These are phyloP conservation scores for Conistra vaccinii DNA, from an alignment of 2,888 invertebrate genomes.

Conservation along the genomic window DNA sequence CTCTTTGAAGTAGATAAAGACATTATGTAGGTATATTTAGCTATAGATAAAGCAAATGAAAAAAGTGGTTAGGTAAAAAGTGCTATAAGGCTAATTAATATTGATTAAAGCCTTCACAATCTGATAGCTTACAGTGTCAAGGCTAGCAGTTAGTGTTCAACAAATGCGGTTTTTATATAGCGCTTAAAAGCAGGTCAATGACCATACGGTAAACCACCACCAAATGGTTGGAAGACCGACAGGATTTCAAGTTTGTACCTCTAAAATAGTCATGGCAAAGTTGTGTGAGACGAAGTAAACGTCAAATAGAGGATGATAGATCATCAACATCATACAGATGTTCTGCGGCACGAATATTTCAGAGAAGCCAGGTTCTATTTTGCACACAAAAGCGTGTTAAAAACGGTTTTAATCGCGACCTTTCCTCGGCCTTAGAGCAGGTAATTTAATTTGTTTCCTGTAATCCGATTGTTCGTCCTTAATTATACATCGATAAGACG, in stretches of 20 bases:
- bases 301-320: constrained; percentile 17
- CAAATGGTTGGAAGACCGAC: constrained; percentile 2
- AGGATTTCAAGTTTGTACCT: neutral
- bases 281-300: neutral
- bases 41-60: neutral
- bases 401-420: constrained; percentile 37
- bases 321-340: constrained; percentile 1
- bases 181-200: neutral
- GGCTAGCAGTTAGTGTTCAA: constrained; percentile 2
- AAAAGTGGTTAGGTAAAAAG: constrained; percentile 25
- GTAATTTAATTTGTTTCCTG: constrained; percentile 49
- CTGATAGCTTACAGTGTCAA: constrained; percentile 47
- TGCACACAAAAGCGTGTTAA: constrained; percentile 23
- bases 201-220: neutral
- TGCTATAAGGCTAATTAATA: constrained; percentile 19
- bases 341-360: neutral
- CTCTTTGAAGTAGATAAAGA: neutral
- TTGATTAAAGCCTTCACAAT: constrained; percentile 32
- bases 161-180: constrained; percentile 5
- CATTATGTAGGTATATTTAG: neutral
- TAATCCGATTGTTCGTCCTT: constrained; percentile 45
- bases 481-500: constrained; percentile 42
- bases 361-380: constrained; percentile 3
- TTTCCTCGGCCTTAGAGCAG: constrained; percentile 19
- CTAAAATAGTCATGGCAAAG: neutral